A percentile compares a stretch with the other conserved stretches of the same genome.
These are phyloP conservation scores for Thera britannica DNA, from an alignment of 2,888 invertebrate genomes.

Conservation along the genomic window DNA sequence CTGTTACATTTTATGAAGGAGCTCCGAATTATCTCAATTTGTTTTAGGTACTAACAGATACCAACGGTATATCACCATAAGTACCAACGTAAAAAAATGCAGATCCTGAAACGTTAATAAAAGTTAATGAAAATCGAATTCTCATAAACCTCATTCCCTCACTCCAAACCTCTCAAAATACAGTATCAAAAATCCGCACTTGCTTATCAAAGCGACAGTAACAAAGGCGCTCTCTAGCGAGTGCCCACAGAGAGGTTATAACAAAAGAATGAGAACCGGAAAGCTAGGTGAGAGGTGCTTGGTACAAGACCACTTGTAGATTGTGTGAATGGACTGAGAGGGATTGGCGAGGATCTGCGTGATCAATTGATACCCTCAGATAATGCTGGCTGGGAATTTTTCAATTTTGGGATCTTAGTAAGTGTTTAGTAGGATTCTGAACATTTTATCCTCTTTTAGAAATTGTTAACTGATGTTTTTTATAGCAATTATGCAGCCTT, in stretches of 20 bases:
- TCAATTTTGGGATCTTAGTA: conserved; percentile 32
- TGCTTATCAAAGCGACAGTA: conserved; percentile 73
- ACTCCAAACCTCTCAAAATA: conserved; percentile 16
- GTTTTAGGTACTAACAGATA: neutral
- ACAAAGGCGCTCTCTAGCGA: conserved; percentile 75
- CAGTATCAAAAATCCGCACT: conserved; percentile 35
- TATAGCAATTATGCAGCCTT: too few relatives aligned
- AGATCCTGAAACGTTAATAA: neutral
- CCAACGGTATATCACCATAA: neutral
- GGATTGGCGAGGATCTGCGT: conserved; percentile 64
- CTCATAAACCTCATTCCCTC: conserved; percentile 14
- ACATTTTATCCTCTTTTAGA: too few relatives aligned
- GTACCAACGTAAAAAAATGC: neutral
- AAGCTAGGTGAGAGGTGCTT: conserved; percentile 76
- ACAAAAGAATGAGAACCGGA: conserved; percentile 82
- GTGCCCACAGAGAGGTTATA: conserved; percentile 66
- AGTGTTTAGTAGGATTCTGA: too few relatives aligned
- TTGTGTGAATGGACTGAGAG: conserved; percentile 68
- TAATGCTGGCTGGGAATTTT: conserved; percentile 58
- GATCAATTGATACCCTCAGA: conserved; percentile 78
- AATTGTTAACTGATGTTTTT: too few relatives aligned
- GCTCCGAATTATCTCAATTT: neutral
- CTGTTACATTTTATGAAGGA: conserved; percentile 16
- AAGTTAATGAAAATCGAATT: neutral
- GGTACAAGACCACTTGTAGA: conserved; percentile 59